phyloP scores from a whole-genome alignment of 2,797 vertebrate genomes.

The Aulostomus chinensis region DNA sequence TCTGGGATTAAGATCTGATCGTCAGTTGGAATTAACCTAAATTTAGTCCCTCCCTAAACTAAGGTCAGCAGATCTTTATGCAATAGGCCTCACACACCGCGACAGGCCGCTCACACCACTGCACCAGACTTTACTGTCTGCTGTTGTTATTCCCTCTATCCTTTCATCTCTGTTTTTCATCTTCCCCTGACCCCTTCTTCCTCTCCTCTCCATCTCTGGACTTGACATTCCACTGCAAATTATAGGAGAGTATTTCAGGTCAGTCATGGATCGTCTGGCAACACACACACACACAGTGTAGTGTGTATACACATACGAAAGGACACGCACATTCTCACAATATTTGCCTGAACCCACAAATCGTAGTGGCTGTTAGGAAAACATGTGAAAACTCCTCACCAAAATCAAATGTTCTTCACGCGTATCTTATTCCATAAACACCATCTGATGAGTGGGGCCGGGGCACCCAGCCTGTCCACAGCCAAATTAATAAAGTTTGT shows the following conservation, averaged over 20 bases:
- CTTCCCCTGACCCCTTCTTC: conserved; percentile 22
- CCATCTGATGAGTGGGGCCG: conserved; percentile 27
- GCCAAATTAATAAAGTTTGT: conserved; percentile 59
- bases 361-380: conserved; percentile 48
- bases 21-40: too few relatives aligned
- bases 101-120: conserved; percentile 27
- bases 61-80: conserved; percentile 5
- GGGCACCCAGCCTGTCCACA: conserved; percentile 15
- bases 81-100: conserved; percentile 17
- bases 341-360: conserved; percentile 58
- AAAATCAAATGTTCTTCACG: conserved; percentile 59
- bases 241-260: conserved; percentile 58
- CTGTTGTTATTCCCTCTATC: conserved; percentile 21
- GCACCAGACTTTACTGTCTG: conserved; percentile 16
- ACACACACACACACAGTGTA: conserved; percentile 27
- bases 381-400: conserved; percentile 60
- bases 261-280: conserved; percentile 41
- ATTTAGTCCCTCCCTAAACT: too few relatives aligned
- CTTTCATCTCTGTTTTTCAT: conserved; percentile 42
- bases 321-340: conserved; percentile 28
- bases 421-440: conserved; percentile 70
- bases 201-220: conserved; percentile 29
- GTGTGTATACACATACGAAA: conserved; percentile 6
- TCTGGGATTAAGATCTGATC: too few relatives aligned
- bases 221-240: conserved; percentile 70